Base-by-base conservation (phyloP, 2,797 vertebrate species). In the Lepilemur ruficaudatus region DNA sequence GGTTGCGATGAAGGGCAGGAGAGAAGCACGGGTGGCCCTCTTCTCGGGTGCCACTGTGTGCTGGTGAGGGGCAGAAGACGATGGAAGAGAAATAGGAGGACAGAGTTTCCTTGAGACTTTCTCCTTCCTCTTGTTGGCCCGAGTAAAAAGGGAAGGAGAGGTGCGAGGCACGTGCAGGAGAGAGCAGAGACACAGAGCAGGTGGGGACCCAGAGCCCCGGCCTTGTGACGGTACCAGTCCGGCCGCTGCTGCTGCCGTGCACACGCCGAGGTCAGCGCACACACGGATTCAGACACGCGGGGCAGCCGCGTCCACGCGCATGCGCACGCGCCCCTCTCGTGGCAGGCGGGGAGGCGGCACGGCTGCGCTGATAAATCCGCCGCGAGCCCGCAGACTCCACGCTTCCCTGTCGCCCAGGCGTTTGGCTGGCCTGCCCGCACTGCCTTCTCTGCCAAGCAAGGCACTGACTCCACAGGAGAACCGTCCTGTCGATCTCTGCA, bases 401-500 rank as follows among this genome's bases (percentile, higher is more conserved):
- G 86, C 97, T 98, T 98, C 97, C 98, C 98, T 95, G 97, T 98
- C 97, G 97, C 95, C 15, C 89, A 94, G 98, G 96, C 98, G 98
- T 98, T 98, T 98, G 98, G 98, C 98, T 98, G 96, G 97, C 89
- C 97, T 3, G 97, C 95, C 97, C 80, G 96, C 11, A 18, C 93
- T 89, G 97, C 97, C 97, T 48, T 83, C 96, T 97, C 97, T 98
- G 98, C 98, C 98, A 98, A 98, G 97, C 98, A 97, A 98, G 97
- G 98, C 97, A 98, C 97, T 97, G 98, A 96, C 98, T 98, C 98
- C 96, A 93, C 98, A 96, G 98, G 98, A 98, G 97, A 95, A 98
- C 97, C 97, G 90, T 97, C 97, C 97, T 98, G 2, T 97, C 95
- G 98, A 98, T 98, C 98, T 98, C 98, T 96, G 97, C 98, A 98